Conservation (phyloP, 2,797 vertebrate species). For the Halcyon smyrnensis region DNA sequence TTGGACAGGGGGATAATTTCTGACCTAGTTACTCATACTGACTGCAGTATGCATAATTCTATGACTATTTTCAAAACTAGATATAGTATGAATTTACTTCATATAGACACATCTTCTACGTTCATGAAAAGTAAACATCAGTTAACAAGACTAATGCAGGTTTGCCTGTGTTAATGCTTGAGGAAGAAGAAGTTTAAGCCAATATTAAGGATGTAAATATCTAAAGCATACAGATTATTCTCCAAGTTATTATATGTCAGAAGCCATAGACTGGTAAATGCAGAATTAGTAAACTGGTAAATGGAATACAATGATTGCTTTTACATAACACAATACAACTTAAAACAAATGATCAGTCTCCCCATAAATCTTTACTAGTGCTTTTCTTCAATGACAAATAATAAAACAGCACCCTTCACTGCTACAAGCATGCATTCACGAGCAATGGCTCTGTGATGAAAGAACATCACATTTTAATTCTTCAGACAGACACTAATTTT, state of each 20-base stretch:
- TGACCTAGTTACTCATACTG: not conserved
- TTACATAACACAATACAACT: conserved; percentile 17
- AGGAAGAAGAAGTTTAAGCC: not conserved
- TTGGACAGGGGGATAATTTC: not conserved
- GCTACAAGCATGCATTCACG: not conserved
- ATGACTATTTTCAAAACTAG: not conserved
- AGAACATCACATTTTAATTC: conserved; percentile 54
- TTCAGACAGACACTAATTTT: conserved; percentile 50
- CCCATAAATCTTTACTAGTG: conserved; percentile 20
- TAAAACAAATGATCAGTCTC: conserved; percentile 18
- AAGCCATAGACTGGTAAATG: not conserved
- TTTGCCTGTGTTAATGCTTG: not conserved
- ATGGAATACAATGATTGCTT: conserved; percentile 9
- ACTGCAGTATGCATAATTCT: not conserved
- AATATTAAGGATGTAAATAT: not conserved
- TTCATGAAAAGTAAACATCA: not conserved
- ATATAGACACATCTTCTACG: not conserved
- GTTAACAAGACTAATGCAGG: not conserved
- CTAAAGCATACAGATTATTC: not conserved
- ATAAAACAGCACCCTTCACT: not conserved
- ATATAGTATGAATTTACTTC: not conserved
- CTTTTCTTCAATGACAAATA: conserved; percentile 24
- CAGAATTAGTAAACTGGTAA: conserved; percentile 30
- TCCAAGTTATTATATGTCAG: not conserved
- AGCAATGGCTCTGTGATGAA: conserved; percentile 33